phyloP scores from a whole-genome alignment of 2,113 vertebrate species.

The Philantomba maxwellii region DNA sequence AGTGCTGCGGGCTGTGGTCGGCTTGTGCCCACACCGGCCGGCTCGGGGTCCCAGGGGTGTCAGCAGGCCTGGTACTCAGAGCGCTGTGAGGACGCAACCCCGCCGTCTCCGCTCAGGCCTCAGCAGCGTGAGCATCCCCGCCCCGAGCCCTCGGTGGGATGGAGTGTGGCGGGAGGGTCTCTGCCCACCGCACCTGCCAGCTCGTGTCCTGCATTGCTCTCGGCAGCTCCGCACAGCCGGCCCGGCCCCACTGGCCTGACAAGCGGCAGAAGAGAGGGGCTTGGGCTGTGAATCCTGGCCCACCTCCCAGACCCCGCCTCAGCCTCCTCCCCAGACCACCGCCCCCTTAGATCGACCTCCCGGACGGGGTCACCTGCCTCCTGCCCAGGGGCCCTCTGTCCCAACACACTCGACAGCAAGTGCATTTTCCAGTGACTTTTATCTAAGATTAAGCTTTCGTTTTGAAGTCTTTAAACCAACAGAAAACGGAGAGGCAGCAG shows the following conservation, averaged over 20 bases:
- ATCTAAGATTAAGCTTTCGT: not conserved
- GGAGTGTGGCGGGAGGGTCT: no score
- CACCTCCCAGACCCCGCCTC: not conserved
- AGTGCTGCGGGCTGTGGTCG: accelerated
- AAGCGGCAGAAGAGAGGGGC: not conserved
- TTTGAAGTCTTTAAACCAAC: not conserved
- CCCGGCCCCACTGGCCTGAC: not conserved
- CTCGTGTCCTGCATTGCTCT: not conserved
- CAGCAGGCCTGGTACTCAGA: not conserved
- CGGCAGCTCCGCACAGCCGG: not conserved
- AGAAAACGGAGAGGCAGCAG: not conserved
- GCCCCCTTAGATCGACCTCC: not conserved
- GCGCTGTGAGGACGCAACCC: not conserved
- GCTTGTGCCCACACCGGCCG: not conserved
- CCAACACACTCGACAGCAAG: not conserved
- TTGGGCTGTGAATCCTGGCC: not conserved
- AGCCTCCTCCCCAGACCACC: not conserved
- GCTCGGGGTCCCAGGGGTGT: not conserved
- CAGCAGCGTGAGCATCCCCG: accelerated
- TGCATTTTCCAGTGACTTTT: not conserved
- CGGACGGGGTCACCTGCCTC: accelerated
- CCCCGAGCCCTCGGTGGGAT: not conserved
- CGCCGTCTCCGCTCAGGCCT: not conserved
- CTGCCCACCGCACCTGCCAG: not conserved
- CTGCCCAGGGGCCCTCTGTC: not conserved